These are phyloP conservation scores for Anarrhichthys ocellatus DNA, from an alignment of 2,113 vertebrate genomes.

Conservation along the genomic window DNA sequence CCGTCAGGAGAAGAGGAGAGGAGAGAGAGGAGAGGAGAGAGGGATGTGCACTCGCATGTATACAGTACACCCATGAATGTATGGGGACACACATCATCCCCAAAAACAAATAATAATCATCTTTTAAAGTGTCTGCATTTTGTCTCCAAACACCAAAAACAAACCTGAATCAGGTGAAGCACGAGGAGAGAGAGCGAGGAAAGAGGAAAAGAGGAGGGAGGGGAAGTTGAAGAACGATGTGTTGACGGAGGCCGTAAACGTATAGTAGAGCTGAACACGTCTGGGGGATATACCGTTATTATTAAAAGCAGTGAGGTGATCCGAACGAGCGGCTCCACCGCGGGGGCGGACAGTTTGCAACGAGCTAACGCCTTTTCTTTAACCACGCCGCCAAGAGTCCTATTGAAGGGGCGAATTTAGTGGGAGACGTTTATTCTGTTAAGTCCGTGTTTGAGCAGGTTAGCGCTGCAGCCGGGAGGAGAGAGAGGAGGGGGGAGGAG, in stretches of 20 bases:
- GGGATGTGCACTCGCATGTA: slow-evolving; percentile 31
- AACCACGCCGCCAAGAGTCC: slow-evolving; percentile 18
- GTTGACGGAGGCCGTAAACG: slow-evolving; percentile 48
- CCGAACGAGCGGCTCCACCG: slow-evolving; percentile 30
- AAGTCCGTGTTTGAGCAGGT: slow-evolving; percentile 22
- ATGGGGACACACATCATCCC: slow-evolving; percentile 1
- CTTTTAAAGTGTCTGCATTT: background rate
- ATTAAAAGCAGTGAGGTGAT: slow-evolving; percentile 64
- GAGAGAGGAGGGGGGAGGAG: too few relatives aligned
- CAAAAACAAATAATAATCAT: too few relatives aligned
- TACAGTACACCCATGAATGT: slow-evolving; percentile 13
- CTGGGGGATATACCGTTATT: slow-evolving; percentile 55
- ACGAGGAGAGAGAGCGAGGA: too few relatives aligned
- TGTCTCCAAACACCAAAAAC: slow-evolving; percentile 6
- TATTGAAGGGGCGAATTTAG: slow-evolving; percentile 34
- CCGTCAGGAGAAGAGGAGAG: slow-evolving; percentile 55
- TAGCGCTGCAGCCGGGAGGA: slow-evolving; percentile 27
- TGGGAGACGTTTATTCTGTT: slow-evolving; percentile 12
- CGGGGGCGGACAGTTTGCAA: slow-evolving; percentile 41
- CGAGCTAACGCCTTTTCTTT: background rate
- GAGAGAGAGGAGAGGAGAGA: slow-evolving; percentile 52
- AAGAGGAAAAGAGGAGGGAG: background rate
- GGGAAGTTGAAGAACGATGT: slow-evolving; percentile 26
- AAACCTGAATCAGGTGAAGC: slow-evolving; percentile 26
- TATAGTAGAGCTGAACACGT: slow-evolving; percentile 63